Base-by-base conservation (phyloP, 2,888 invertebrate genomes). In the Drosophila parthenogenetica region DNA sequence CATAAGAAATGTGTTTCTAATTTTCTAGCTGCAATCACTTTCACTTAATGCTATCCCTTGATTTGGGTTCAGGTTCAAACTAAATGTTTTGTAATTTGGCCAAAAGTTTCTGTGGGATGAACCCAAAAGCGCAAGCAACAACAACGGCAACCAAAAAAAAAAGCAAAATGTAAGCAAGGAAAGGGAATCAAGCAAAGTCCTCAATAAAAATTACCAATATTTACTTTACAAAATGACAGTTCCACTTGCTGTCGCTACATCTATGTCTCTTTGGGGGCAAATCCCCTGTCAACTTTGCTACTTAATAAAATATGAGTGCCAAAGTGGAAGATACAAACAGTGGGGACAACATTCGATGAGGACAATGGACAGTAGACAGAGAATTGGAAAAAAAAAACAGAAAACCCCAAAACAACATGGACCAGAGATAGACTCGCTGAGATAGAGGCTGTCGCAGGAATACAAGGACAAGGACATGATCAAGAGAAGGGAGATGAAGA, bases 261-360 rank as follows among this genome's bases (percentile, higher is more conserved):
- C 22, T 45, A 45, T 45, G 45, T 25, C 51, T 46, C 40, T 43
- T 53, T 62, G 39, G 29, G 17, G 42, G 67, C 70, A 87, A 88
- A 89, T 89, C 89, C 88, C 88, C 79, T 89, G 89, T 89, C 88
- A 89, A 89, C 81, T 87, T 78, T 85, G 79, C 80, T 86, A 87
- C 85, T 85, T 85, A 87, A 87, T 87, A 86, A 86, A 86, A 87
- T 86, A 86, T 86, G 87, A 86, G 85, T 85, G 82, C 75, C 79
- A 84, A 79, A 84, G 86, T 79, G 81, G 73, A 72, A 75, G 72
- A 77, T 59, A 54, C 69, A 72, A 77, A 62, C 43, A 58, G 46
- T 32, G 11, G 29, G 45, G 46, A 35, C 17, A 64, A 69, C 48
- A 32, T 32, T 48, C 11, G 16, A 65, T 64, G 67, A 29, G 46